phyloP scores from a whole-genome alignment of 2,113 vertebrate species.

The Tringa solitaria region DNA sequence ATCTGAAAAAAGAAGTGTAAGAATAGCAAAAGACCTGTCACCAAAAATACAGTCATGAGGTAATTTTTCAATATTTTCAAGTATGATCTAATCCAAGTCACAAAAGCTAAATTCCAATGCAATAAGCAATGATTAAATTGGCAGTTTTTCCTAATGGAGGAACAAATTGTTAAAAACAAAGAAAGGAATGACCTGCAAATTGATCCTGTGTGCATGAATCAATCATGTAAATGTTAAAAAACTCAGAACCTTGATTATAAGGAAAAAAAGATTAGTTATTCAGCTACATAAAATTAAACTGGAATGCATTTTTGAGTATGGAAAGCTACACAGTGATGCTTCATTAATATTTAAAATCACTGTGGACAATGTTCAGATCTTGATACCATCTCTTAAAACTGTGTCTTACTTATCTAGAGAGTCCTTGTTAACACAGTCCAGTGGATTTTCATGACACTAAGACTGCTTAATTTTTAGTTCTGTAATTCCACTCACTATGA shows the following conservation, averaged over 20 bases:
- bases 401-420: background rate
- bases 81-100: conserved; percentile 51
- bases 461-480: background rate
- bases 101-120: conserved; percentile 56
- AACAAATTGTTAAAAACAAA: conserved; percentile 46
- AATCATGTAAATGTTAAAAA: conserved; percentile 33
- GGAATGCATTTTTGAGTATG: conserved; percentile 4
- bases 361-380: background rate
- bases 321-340: background rate
- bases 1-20: background rate
- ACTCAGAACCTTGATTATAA: conserved; percentile 28
- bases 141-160: conserved; percentile 32
- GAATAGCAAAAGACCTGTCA: background rate
- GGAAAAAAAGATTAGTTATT: conserved; percentile 50
- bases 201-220: conserved; percentile 42
- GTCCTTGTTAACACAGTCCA: background rate
- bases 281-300: conserved; percentile 30
- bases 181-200: conserved; percentile 27
- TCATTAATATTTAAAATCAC: conserved; percentile 27
- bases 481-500: background rate
- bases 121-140: conserved; percentile 28
- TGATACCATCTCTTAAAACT: background rate
- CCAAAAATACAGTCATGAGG: background rate
- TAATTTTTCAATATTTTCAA: conserved; percentile 41
- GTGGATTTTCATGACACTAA: background rate